A percentile compares a stretch with the other conserved stretches of the same genome.
Conservation (phyloP, 2,888 invertebrate genomes). For the Amiota mariae region DNA sequence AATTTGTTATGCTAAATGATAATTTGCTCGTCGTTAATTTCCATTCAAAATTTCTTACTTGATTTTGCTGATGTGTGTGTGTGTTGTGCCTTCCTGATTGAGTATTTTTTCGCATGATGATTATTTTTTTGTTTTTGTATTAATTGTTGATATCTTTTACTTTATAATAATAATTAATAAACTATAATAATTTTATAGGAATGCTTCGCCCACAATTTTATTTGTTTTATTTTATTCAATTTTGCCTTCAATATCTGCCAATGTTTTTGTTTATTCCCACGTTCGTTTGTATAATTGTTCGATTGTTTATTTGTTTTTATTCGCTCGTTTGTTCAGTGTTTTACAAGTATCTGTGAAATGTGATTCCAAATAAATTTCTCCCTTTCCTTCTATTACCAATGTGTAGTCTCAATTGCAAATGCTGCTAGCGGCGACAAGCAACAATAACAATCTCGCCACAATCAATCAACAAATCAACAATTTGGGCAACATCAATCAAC, state of each 20-base stretch:
- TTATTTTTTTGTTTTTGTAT: background rate
- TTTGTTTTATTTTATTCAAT: conserved; percentile 32
- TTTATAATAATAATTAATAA: background rate
- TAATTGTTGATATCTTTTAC: background rate
- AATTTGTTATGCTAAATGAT: conserved; percentile 37
- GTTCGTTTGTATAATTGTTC: background rate
- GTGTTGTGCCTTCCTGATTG: background rate
- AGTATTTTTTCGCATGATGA: conserved; percentile 24
- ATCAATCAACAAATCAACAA: conserved; percentile 73
- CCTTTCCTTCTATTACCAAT: background rate
- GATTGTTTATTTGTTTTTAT: conserved; percentile 43
- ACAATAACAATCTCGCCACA: conserved; percentile 72
- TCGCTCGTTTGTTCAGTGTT: conserved; percentile 39
- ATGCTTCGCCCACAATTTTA: conserved; percentile 38
- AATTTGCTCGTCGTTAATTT: conserved; percentile 4
- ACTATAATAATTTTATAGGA: conserved; percentile 14
- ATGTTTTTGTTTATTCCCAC: conserved; percentile 43
- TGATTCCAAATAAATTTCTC: background rate
- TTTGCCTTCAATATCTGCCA: conserved; percentile 30
- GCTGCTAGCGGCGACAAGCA: conserved; percentile 71
- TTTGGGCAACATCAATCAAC: conserved; percentile 73
- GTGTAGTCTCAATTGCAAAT: conserved; percentile 70
- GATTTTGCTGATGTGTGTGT: background rate
- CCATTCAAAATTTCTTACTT: background rate
- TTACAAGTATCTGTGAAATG: conserved; percentile 37